Conservation (phyloP, 1,140 invertebrate species). For the Samia ricini region DNA sequence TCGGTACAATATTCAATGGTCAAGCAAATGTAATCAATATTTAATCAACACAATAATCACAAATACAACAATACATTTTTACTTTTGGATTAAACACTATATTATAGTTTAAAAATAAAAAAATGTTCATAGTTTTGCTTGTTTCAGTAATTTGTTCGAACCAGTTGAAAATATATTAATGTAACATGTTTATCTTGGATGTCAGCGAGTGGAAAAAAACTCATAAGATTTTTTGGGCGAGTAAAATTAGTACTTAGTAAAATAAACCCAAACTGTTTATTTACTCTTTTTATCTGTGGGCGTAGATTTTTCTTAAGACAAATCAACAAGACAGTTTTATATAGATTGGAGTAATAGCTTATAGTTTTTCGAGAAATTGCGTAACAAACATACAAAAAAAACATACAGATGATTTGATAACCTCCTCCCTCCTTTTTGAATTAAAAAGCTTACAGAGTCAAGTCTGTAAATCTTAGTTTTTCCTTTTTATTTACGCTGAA, state of each 20-base stretch:
- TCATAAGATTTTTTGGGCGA: not conserved
- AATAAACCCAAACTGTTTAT: constrained; percentile 2
- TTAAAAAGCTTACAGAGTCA: no score
- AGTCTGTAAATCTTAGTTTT: no score
- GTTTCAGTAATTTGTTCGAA: not conserved
- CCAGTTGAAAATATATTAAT: not conserved
- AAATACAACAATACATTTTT: no score
- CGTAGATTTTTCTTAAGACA: not conserved
- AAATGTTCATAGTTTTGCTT: not conserved
- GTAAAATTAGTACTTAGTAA: constrained; percentile 3
- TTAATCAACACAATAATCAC: no score
- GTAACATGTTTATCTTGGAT: constrained; percentile 12
- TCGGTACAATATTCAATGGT: no score
- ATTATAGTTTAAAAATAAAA: not conserved
- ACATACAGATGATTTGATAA: no score
- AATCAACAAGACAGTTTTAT: not conserved
- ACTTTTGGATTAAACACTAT: not conserved
- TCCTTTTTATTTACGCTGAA: no score
- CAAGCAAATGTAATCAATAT: no score
- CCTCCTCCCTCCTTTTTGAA: no score
- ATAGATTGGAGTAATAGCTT: not conserved
- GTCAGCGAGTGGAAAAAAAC: constrained; percentile 3
- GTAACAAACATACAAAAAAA: not conserved
- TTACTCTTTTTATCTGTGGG: not conserved
- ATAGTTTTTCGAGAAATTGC: not conserved